phyloP scores from a whole-genome alignment of 2,113 vertebrate species.

The Cottus gobio region DNA sequence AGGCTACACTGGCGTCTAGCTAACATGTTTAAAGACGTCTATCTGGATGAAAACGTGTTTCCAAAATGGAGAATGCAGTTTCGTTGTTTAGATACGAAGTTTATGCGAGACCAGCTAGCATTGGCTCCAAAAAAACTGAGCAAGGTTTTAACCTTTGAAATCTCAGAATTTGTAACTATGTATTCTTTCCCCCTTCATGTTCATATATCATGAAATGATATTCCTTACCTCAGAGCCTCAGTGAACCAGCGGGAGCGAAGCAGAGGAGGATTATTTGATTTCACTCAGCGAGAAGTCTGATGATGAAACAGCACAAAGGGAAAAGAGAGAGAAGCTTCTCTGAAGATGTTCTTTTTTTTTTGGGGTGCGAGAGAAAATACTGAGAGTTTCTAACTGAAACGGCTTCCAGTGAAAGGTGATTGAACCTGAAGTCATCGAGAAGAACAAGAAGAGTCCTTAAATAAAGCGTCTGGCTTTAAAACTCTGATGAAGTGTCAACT shows the following conservation, averaged over 20 bases:
- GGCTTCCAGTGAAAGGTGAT: conserved; percentile 9
- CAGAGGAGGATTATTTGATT: conserved; percentile 19
- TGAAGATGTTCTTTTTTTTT: conserved; percentile 2
- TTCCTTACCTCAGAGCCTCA: conserved; percentile 2
- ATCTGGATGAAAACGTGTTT: no score
- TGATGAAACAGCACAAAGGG: conserved; percentile 21
- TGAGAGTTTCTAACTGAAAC: conserved; percentile 2
- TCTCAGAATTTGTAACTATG: conserved; percentile 1
- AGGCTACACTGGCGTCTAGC: no score
- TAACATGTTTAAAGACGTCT: no score
- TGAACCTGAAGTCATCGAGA: not conserved
- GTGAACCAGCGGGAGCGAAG: conserved; percentile 8
- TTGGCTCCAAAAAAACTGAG: not conserved
- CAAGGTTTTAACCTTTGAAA: not conserved
- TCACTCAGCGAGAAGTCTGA: conserved; percentile 18
- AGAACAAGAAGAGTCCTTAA: not conserved
- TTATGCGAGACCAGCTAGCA: no score
- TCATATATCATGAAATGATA: not conserved
- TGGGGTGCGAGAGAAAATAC: not conserved
- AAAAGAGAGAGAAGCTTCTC: conserved; percentile 8
- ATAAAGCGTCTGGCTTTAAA: not conserved
- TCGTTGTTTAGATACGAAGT: no score
- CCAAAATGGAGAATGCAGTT: no score
- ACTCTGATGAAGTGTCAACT: not conserved
- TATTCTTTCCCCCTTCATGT: not conserved